Conservation (phyloP, 2,113 vertebrate species). For the Lanius collurio region DNA sequence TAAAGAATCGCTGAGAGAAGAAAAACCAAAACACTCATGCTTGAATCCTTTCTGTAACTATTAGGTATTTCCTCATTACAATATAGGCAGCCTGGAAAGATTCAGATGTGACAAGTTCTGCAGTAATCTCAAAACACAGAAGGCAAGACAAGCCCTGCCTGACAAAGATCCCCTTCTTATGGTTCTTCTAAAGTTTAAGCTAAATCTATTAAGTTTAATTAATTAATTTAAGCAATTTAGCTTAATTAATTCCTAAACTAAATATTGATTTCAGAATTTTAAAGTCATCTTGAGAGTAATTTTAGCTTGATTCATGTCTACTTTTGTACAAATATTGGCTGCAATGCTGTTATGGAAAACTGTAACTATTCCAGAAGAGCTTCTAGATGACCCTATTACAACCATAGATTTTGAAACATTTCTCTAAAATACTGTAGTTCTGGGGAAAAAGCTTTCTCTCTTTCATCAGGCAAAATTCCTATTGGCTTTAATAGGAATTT, state of each 20-base stretch:
- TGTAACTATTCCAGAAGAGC: not conserved
- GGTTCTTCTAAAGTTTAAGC: not conserved
- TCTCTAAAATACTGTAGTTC: not conserved
- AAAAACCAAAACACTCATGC: not conserved
- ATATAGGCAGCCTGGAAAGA: not conserved
- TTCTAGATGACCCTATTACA: not conserved
- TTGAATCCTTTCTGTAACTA: not conserved
- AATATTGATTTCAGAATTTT: slow-evolving; percentile 41
- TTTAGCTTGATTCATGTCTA: slow-evolving; percentile 1
- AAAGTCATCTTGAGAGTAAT: not conserved
- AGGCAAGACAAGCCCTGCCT: not conserved
- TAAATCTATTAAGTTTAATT: not conserved
- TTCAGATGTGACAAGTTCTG: not conserved
- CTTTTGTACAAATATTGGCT: not conserved
- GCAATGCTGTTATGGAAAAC: not conserved
- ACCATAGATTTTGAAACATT: not conserved
- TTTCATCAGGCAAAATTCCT: not conserved
- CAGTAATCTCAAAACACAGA: not conserved
- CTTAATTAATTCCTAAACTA: slow-evolving; percentile 17
- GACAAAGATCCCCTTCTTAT: not conserved
- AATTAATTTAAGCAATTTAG: not conserved
- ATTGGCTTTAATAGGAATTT: not conserved
- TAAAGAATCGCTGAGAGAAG: not conserved
- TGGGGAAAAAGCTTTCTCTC: not conserved
- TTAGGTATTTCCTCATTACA: not conserved